Percentiles rank a stretch among this genome's conserved stretches.
Evolutionary conservation across 2,797 vertebrate genomes (phyloP).

Genomic region (Buceros bicornis): DNA sequence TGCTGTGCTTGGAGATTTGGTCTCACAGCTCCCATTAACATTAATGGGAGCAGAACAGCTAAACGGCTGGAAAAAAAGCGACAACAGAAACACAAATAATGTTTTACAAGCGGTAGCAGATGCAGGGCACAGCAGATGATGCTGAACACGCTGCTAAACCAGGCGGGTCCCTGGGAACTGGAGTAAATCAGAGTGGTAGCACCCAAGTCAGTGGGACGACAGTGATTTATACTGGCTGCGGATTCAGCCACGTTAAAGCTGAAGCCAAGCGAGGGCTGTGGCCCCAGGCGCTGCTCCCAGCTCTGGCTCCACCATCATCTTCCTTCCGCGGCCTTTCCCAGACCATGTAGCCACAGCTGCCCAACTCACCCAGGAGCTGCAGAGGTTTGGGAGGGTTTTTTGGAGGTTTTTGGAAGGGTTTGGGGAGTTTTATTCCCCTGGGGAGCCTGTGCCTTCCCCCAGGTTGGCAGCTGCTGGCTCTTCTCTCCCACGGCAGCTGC

Average conservation of each 20-base stretch:
- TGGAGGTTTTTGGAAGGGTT: neutral
- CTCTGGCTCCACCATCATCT: neutral
- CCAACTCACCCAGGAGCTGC: rapidly evolving
- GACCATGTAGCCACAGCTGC: neutral
- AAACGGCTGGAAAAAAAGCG: neutral
- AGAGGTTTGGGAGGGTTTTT: too few relatives aligned
- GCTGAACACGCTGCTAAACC: neutral
- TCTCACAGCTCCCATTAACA: neutral
- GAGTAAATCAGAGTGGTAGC: neutral
- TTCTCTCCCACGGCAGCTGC: neutral
- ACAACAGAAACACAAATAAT: neutral
- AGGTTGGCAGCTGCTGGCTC: rapidly evolving
- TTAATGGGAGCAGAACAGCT: neutral
- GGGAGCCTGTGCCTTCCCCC: neutral
- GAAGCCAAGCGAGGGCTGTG: rapidly evolving
- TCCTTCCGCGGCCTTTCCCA: neutral
- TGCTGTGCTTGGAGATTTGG: neutral
- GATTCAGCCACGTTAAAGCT: neutral
- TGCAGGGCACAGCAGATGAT: rapidly evolving
- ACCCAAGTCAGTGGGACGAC: neutral
- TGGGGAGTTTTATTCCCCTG: neutral
- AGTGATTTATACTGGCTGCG: rapidly evolving
- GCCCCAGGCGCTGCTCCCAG: neutral
- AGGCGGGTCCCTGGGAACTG: neutral
- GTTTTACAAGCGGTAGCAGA: neutral